These are phyloP conservation scores for Australoheros facetus DNA, from an alignment of 2,797 vertebrate genomes.

Conservation along the genomic window DNA sequence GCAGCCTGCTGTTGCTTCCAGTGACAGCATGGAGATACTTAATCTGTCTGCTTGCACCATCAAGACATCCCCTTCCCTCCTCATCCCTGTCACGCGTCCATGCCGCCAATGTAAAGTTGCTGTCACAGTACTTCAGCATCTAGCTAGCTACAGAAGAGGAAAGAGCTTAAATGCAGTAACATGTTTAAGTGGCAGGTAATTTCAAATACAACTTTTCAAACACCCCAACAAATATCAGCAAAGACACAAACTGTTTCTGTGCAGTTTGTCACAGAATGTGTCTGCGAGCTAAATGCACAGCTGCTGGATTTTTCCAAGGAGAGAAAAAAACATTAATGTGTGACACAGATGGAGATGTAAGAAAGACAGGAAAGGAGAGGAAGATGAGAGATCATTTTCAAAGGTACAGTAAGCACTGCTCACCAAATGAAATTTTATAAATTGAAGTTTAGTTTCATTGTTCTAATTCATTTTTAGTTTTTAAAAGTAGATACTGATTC, in stretches of 20 bases:
- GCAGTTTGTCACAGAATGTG: too few relatives aligned
- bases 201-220: not conserved
- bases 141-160: not conserved
- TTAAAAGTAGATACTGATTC: not conserved
- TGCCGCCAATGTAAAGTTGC: not conserved
- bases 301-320: too few relatives aligned
- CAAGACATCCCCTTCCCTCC: not conserved
- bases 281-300: too few relatives aligned
- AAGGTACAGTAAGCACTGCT: not conserved
- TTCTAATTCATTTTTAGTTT: not conserved
- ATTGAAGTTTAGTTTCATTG: not conserved
- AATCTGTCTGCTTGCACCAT: not conserved
- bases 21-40: not conserved
- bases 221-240: not conserved
- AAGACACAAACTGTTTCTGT: not conserved
- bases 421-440: not conserved
- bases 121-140: not conserved
- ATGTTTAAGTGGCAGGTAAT: not conserved
- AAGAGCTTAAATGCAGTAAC: not conserved
- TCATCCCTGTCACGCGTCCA: not conserved
- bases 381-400: too few relatives aligned
- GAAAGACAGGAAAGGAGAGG: not conserved
- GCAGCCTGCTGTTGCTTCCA: not conserved
- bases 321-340: too few relatives aligned
- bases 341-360: too few relatives aligned